phyloP scores from a whole-genome alignment of 1,140 invertebrate species.

The Penaeus vannamei region DNA sequence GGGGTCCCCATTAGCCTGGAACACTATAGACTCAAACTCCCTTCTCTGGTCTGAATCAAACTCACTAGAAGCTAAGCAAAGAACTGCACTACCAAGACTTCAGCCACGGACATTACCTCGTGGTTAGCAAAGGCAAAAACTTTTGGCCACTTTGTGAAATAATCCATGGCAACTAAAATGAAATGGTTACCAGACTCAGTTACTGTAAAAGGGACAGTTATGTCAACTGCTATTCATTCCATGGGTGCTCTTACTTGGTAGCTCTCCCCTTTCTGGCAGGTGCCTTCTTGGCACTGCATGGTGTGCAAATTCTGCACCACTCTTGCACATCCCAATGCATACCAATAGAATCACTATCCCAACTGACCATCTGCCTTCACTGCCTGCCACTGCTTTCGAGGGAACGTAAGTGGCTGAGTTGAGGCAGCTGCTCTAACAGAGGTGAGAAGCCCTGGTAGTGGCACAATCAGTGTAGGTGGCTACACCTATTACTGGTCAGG shows the following conservation, averaged over 20 bases:
- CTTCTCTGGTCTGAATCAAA: neutral
- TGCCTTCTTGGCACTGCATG: conserved; percentile 7
- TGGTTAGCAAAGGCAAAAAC: too few relatives aligned
- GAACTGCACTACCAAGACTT: too few relatives aligned
- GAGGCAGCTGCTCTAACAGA: too few relatives aligned
- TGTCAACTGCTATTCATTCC: neutral
- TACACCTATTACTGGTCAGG: too few relatives aligned
- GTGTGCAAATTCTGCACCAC: neutral
- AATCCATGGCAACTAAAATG: neutral
- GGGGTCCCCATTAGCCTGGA: neutral
- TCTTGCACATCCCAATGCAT: neutral
- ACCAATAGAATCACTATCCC: neutral
- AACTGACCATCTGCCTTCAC: too few relatives aligned
- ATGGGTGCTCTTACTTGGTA: neutral
- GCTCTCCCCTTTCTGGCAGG: neutral
- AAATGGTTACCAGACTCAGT: neutral
- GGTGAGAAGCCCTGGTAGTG: too few relatives aligned
- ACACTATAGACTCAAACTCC: neutral
- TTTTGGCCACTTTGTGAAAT: too few relatives aligned
- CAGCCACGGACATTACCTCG: too few relatives aligned
- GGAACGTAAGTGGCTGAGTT: too few relatives aligned
- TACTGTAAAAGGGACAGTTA: neutral
- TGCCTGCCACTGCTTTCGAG: too few relatives aligned
- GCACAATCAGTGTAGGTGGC: too few relatives aligned
- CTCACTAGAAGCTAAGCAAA: too few relatives aligned